Conservation (phyloP, 2,888 invertebrate species). For the Trachelus stipa region DNA sequence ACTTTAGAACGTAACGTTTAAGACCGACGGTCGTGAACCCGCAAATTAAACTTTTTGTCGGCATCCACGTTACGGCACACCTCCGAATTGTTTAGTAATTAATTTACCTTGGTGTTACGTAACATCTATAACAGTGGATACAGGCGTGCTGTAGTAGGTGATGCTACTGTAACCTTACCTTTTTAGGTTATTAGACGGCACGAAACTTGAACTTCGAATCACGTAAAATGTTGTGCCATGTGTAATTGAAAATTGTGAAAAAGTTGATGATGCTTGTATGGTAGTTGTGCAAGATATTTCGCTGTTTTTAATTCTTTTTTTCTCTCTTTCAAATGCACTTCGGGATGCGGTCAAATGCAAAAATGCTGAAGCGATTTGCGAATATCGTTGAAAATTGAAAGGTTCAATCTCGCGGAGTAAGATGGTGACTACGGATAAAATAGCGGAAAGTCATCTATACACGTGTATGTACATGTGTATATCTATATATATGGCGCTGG, state of each 20-base stretch:
- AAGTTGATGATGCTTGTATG: background rate
- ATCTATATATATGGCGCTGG: slow-evolving; percentile 9
- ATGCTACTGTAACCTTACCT: background rate
- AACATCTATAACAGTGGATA: slow-evolving; percentile 1
- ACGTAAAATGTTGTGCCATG: background rate
- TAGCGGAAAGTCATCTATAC: slow-evolving; percentile 3
- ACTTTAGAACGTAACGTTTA: slow-evolving; percentile 28
- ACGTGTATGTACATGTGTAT: slow-evolving; percentile 3
- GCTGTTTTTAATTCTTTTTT: slow-evolving; percentile 4
- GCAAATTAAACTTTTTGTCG: slow-evolving; percentile 36
- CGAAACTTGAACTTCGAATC: slow-evolving; percentile 2
- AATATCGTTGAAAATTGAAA: background rate
- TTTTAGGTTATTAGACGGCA: background rate
- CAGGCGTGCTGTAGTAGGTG: background rate
- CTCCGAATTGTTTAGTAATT: slow-evolving; percentile 48
- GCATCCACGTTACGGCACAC: slow-evolving; percentile 8
- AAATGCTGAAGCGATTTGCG: background rate
- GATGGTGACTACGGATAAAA: slow-evolving; percentile 25
- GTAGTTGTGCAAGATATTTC: slow-evolving; percentile 12
- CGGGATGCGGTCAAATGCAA: background rate
- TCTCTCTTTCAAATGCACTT: background rate
- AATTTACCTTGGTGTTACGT: slow-evolving; percentile 40
- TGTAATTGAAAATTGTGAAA: background rate
- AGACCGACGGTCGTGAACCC: slow-evolving; percentile 26
- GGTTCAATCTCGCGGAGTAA: slow-evolving; percentile 24